Conservation (phyloP, 1,140 invertebrate genomes). For the Meloidogyne exigua region DNA sequence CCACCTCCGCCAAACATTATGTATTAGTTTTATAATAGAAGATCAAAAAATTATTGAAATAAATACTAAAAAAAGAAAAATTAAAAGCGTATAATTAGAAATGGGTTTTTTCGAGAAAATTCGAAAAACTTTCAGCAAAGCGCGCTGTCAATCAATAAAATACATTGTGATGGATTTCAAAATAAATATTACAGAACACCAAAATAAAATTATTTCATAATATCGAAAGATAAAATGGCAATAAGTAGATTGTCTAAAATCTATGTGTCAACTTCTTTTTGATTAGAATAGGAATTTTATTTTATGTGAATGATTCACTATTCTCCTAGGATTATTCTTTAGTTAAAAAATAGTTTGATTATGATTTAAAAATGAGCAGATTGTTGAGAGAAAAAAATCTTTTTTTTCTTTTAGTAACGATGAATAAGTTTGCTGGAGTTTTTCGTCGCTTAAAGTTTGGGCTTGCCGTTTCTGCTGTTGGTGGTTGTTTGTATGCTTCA, state of each 20-base stretch:
- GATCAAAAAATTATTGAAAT: not conserved
- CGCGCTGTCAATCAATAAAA: not conserved
- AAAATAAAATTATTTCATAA: not conserved
- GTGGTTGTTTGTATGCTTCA: not conserved
- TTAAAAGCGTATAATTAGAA: not conserved
- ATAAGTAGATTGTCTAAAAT: not conserved
- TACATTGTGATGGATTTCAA: not conserved
- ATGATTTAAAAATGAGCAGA: not conserved
- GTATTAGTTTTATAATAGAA: not conserved
- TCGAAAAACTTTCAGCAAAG: not conserved
- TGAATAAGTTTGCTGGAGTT: not conserved
- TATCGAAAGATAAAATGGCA: not conserved
- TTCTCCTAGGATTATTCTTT: not conserved
- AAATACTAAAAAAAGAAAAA: not conserved
- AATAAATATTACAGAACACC: not conserved
- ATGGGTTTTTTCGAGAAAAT: not conserved
- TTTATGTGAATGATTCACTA: not conserved
- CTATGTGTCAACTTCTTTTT: not conserved
- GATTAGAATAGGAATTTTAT: not conserved
- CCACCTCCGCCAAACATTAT: slow-evolving; percentile 34
- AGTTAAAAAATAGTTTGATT: not conserved
- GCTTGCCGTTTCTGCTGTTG: not conserved
- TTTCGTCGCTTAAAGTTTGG: not conserved
- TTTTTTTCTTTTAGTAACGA: not conserved
- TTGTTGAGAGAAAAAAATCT: not conserved